Evolutionary conservation across 2,888 invertebrate species (phyloP), one percentile per base, ranked within the genome.

Genomic region (Galerucella nymphaeae): DNA sequence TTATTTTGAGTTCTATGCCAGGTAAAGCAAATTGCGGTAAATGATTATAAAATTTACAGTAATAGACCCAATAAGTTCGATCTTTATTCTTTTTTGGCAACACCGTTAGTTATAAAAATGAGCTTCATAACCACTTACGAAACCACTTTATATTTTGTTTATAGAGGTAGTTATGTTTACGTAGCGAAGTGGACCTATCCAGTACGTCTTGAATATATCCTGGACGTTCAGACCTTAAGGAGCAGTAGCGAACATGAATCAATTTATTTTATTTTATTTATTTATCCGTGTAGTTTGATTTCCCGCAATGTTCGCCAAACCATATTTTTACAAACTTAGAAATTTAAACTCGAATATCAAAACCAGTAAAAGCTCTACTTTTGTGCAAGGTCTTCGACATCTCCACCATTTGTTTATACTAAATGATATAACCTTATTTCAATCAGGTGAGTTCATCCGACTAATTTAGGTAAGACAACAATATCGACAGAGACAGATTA

Each of bases 351-450:
- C 42, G 42, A 14, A 45, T 11, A 45, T 45, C 13, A 63, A 58
- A 69, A 69, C 42, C 42, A 77, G 76, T 78, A 77, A 77, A 75
- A 79, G 79, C 77, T 78, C 76, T 64, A 78, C 76, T 77, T 78
- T 72, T 74, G 67, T 61, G 72, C 64, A 72, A 76, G 79, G 80
- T 80, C 79, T 79, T 81, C 77, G 80, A 78, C 77, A 74, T 78
- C 70, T 74, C 8, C 8, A 30, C 74, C 77, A 78, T 76, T 79
- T 79, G 80, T 80, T 80, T 79, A 74, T 79, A 68, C 71, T 75
- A 78, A 80, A 77, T 80, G 76, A 79, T 79, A 78, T 78, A 80
- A 79, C 79, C 79, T 78, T 77, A 77, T 78, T 80, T 79, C 50
- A n/a, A n/a, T 50, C 75, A 67, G 70, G 72, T 74, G 72, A 76